A percentile compares a stretch with the other conserved stretches of the same genome.
Evolutionary conservation across 1,140 invertebrate species (phyloP).

Genomic region (Brachionus asplanchnoidis): DNA sequence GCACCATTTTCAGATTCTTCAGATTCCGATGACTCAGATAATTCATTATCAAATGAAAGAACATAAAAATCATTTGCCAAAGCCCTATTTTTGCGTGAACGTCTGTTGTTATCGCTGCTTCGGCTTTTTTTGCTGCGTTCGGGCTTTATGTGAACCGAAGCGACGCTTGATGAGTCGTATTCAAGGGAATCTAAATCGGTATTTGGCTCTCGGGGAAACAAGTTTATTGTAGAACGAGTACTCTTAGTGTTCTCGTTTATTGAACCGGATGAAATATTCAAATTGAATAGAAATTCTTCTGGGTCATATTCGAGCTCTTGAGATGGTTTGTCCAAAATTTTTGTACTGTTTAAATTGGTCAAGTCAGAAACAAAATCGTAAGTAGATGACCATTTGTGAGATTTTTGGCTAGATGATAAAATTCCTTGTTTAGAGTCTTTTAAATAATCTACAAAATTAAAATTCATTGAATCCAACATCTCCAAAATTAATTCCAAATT

Average conservation of each 20-base stretch:
- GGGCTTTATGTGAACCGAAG: background rate
- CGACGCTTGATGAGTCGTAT: background rate
- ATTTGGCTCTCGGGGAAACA: background rate
- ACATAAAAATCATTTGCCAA: slow-evolving; percentile 30
- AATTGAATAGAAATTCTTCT: slow-evolving; percentile 32
- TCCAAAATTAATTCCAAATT: background rate
- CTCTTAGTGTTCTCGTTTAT: slow-evolving; percentile 13
- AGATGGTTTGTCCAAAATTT: background rate
- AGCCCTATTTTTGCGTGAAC: background rate
- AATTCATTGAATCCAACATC: slow-evolving; percentile 17
- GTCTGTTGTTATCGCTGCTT: background rate
- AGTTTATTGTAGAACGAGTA: background rate
- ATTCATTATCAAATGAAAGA: slow-evolving; percentile 38
- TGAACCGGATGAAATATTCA: slow-evolving; percentile 14
- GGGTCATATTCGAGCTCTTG: slow-evolving; percentile 29
- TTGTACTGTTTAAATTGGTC: slow-evolving; percentile 22
- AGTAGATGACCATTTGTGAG: slow-evolving; percentile 3
- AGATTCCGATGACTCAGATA: background rate
- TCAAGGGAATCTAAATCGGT: background rate
- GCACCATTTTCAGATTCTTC: background rate
- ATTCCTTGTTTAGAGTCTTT: slow-evolving; percentile 74
- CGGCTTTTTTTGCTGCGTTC: background rate
- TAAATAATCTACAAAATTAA: slow-evolving; percentile 60
- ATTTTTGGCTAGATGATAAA: slow-evolving; percentile 42
- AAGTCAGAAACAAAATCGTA: slow-evolving; percentile 1